These are phyloP conservation scores for Rhagonycha fulva DNA, from an alignment of 2,888 invertebrate genomes.

Conservation along the genomic window DNA sequence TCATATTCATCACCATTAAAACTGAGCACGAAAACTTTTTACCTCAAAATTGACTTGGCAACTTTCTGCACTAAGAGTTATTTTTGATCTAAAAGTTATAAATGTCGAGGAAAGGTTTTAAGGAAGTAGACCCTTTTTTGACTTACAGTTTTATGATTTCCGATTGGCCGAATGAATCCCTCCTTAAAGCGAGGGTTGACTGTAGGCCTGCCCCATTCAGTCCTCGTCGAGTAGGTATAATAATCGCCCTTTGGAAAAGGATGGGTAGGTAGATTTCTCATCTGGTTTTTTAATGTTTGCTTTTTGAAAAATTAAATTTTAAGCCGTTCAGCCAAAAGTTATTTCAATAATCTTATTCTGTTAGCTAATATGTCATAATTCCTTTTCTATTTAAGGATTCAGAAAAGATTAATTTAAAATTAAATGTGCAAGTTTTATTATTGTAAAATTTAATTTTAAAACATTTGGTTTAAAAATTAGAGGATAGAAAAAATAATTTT, in stretches of 20 bases:
- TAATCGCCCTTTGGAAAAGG: slow-evolving; percentile 7
- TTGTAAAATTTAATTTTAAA: no score
- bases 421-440: no score
- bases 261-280: neutral
- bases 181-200: slow-evolving; percentile 22
- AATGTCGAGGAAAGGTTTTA: slow-evolving; percentile 21
- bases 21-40: slow-evolving; percentile 1
- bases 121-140: slow-evolving; percentile 32
- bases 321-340: neutral
- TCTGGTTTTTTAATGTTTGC: neutral
- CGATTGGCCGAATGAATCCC: slow-evolving; percentile 25
- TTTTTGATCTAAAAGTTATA: slow-evolving; percentile 21
- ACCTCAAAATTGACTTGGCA: slow-evolving; percentile 1
- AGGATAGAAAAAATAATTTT: no score
- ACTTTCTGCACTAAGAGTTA: slow-evolving; percentile 11
- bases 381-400: no score
- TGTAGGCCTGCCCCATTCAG: slow-evolving; percentile 13
- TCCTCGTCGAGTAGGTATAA: neutral
- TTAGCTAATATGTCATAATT: neutral
- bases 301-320: neutral
- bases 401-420: no score
- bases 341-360: neutral
- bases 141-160: slow-evolving; percentile 22
- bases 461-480: no score
- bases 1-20: slow-evolving; percentile 12